Conservation (phyloP, 2,797 vertebrate species). For the Huso huso region DNA sequence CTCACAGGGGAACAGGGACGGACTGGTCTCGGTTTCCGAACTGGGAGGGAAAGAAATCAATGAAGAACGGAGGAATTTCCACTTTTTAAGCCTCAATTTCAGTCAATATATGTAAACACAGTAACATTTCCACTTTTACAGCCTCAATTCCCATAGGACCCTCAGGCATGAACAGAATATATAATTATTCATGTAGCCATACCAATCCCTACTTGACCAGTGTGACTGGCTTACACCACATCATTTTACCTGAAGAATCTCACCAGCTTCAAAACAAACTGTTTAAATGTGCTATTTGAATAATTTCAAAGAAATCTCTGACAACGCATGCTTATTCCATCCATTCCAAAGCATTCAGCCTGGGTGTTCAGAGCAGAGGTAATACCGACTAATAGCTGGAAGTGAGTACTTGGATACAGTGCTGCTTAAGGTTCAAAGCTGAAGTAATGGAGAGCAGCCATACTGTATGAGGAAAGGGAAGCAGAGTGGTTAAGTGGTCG, state of each 20-base stretch:
- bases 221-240: too few species aligned
- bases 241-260: too few species aligned
- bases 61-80: neutral
- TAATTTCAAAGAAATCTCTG: too few species aligned
- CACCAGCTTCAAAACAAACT: too few species aligned
- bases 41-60: constrained; percentile 43
- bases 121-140: constrained; percentile 23
- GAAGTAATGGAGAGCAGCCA: too few species aligned
- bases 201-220: too few species aligned
- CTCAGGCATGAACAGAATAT: too few species aligned
- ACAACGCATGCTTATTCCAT: too few species aligned
- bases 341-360: neutral
- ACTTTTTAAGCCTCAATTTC: constrained; percentile 7
- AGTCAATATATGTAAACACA: constrained; percentile 27
- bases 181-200: too few species aligned
- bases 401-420: neutral
- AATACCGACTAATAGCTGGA: too few species aligned
- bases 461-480: neutral
- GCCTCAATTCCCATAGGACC: neutral
- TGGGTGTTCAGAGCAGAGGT: too few species aligned
- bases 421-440: neutral
- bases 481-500: neutral
- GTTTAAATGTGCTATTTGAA: too few species aligned
- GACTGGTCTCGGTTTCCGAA: constrained; percentile 66
- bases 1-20: constrained; percentile 77